Evolutionary conservation across 1,140 invertebrate genomes (phyloP), one percentile per base, ranked within the genome.

Genomic region (Philaenus spumarius): DNA sequence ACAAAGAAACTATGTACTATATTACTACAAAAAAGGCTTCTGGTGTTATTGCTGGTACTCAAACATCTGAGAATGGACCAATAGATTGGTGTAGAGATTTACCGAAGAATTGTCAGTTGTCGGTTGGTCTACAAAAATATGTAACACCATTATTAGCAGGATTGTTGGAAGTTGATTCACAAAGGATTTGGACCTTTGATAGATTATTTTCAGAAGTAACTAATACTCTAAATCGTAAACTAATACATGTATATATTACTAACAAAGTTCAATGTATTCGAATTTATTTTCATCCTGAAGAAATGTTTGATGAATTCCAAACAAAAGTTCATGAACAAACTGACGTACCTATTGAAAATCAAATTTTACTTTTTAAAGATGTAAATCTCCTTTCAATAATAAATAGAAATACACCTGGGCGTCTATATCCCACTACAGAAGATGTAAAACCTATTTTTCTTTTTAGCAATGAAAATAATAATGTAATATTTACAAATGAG

Each of bases 1-100:
- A 98, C 72, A 94, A 93, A 66, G 92, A 96, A 73, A 95, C 90
- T 6, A 98, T 98, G 95, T 93, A 90, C 72, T 86, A 87, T 65
- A 93, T 94, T 45, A 93, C 89, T 4, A 93, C 89, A 3, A 90
- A 93, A 66, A 98, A 97, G 72, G 85, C 89, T 40, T 93, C 91
- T 6, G 95, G 95, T 1, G 91, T 97, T 1, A 97, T 98, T 69
- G 92, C 93, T 1, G 93, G 95, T 0, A 86, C 86, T 5, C 95
- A 97, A 75, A 84, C 87, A 7, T 83, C 85, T 53, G 93, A 96
- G 70, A 90, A 90, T 73, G 94, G 94, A 2, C 83, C 88, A 1
- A 97, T 98, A 61, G 88, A 95, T 62, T 97, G 93, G 93, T 85
- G 82, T 43, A 75, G 82, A 53, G 89, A 93, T 22, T 73, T 98